Base-by-base conservation (phyloP, 1,140 invertebrate species). In the Drosophila cardini region DNA sequence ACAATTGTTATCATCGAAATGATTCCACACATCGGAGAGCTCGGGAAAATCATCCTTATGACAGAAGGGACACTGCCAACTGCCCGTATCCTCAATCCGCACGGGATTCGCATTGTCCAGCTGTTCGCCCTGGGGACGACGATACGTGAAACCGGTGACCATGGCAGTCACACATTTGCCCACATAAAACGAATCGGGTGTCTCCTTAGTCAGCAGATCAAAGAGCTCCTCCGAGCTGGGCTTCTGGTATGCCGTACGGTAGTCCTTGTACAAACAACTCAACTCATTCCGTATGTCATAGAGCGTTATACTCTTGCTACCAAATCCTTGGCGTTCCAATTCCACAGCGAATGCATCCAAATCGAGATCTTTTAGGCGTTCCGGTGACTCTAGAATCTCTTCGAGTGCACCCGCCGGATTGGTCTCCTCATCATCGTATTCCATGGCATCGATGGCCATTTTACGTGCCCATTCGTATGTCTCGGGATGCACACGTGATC, bases 391-490 rank as follows among this genome's bases (percentile, higher is more conserved):
- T 0, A 99, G 92, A 87, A 99, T 99, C 93, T 99, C 98, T 89
- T 99, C 98, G 1, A 99, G 93, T 13, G 99, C 98, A 2, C 97
- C 97, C 0, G 98, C 98, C 0, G 98, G 98, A 94, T 99, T 99
- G 0, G 96, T 96, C 72, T 98, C 97, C 86, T 98, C 97, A 80
- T 99, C 98, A 80, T 99, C 98, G 78, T 99, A 99, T 79, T 99
- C 99, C 9, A 99, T 93, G 6, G 99, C 99, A 94, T 99, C 99
- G 0, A 99, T 98, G 3, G 99, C 99, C 98, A 99, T 99, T 93
- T 99, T 99, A 16, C 98, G 93, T 0, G 99, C 99, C 98, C 98
- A 99, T 92, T 99, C 99, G 84, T 99, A 99, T 0, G 98, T 98
- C 93, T 99, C 99, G 0, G 99, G 99, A 93, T 99, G 99, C 0